A percentile compares a stretch with the other conserved stretches of the same genome.
These are phyloP conservation scores for Drosophila serrata DNA, from an alignment of 1,140 invertebrate genomes.

Conservation along the genomic window DNA sequence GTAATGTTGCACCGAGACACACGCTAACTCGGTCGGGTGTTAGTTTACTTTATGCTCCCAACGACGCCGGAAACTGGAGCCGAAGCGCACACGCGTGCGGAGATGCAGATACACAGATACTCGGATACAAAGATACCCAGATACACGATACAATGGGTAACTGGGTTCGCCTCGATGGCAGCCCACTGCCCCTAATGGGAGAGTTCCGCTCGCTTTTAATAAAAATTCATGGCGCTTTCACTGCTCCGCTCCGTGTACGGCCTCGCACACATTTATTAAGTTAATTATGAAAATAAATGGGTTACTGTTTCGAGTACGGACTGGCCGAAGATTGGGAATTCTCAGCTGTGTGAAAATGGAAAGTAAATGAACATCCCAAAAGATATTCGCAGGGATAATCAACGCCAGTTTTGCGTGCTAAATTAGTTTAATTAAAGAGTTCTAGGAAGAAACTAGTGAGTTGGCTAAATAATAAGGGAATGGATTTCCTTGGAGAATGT, in stretches of 20 bases:
- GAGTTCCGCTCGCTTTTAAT: slow-evolving; percentile 70
- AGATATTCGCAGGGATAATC: background rate
- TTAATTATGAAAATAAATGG: slow-evolving; percentile 76
- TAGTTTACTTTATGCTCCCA: slow-evolving; percentile 64
- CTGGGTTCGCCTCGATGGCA: slow-evolving; percentile 27
- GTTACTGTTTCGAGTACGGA: slow-evolving; percentile 8
- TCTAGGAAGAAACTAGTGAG: background rate
- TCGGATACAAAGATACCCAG: slow-evolving; percentile 31
- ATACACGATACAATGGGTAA: slow-evolving; percentile 51
- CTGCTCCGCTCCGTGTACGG: slow-evolving; percentile 37
- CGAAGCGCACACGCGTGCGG: slow-evolving; percentile 28
- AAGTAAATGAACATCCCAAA: background rate
- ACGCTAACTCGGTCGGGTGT: slow-evolving; percentile 68
- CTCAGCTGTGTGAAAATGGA: background rate
- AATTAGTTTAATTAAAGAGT: slow-evolving; percentile 5
- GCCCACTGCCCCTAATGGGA: slow-evolving; percentile 31
- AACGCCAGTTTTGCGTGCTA: slow-evolving; percentile 1
- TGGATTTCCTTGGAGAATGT: background rate
- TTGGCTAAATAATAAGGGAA: background rate
- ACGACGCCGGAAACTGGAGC: slow-evolving; percentile 62
- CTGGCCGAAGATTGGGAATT: slow-evolving; percentile 3
- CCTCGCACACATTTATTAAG: slow-evolving; percentile 72
- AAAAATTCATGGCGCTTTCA: slow-evolving; percentile 75
- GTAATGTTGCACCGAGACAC: slow-evolving; percentile 64
- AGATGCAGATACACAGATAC: slow-evolving; percentile 29